Conservation (phyloP, 1,140 invertebrate species). For the Lethocerus indicus region DNA sequence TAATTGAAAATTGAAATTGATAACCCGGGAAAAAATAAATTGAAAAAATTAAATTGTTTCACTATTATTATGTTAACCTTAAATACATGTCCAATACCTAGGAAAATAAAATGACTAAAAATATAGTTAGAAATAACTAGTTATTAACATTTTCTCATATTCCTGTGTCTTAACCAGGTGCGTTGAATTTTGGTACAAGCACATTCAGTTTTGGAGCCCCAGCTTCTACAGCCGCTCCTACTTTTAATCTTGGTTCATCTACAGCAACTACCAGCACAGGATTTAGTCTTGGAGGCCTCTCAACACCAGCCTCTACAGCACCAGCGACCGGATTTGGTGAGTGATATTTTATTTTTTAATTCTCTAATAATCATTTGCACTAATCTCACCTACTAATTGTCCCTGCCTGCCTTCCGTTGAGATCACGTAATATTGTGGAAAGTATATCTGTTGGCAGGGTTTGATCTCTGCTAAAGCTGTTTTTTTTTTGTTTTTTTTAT, state of each 20-base stretch:
- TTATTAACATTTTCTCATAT: not conserved
- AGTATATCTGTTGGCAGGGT: no score
- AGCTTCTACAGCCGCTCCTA: conserved; percentile 19
- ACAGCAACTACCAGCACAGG: conserved; percentile 22
- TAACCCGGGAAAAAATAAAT: not conserved
- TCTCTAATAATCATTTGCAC: conserved; percentile 21
- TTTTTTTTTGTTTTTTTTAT: no score
- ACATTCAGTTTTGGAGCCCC: conserved; percentile 21
- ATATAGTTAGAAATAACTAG: conserved; percentile 18
- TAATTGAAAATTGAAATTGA: not conserved
- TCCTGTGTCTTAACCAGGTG: conserved; percentile 13
- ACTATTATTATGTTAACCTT: conserved; percentile 1
- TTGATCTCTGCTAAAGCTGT: no score
- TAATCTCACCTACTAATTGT: conserved; percentile 12
- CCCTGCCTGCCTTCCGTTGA: no score
- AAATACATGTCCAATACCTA: not conserved
- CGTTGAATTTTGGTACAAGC: conserved; percentile 24
- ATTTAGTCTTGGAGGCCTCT: conserved; percentile 24
- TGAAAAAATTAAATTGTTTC: not conserved
- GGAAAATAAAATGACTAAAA: not conserved
- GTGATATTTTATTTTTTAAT: not conserved
- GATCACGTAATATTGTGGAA: no score
- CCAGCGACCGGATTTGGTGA: not conserved
- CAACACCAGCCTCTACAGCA: conserved; percentile 18
- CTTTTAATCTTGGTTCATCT: conserved; percentile 25